Base-by-base conservation (phyloP, 2,888 invertebrate species). In the Furcula furcula region DNA sequence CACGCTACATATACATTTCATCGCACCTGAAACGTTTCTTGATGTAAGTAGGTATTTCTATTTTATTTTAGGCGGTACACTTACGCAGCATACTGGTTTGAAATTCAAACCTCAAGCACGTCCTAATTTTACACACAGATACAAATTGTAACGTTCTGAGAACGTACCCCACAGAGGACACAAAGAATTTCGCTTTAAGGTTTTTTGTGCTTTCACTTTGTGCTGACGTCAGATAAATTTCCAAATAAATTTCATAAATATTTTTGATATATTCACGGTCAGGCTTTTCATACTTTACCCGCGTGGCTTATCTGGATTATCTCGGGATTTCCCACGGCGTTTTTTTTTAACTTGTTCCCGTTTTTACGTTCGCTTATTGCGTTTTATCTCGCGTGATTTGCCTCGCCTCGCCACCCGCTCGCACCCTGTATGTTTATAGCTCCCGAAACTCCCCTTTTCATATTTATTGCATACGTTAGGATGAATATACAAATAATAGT, bases 281-380 rank as follows among this genome's bases (percentile, higher is more conserved):
- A 84, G 83, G 82, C 70, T 73, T 78, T 76, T 75, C 72, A 77
- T 81, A 77, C 76, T 79, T 78, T 69, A 70, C 71, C 74, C 74
- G 75, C 83, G 82, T 82, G 86, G 85, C 79, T 86, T 84, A 85
- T 84, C 84, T 68, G 85, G 83, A 85, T 85, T 77, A 86, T 85
- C 82, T 74, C 55, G 65, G 76, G 76, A 80, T 76, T 76, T 72
- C 59, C 71, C 60, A 42, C 55, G 70, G 68, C n/a, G n/a, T n/a
- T 65, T 76, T 81, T 83, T 83, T 83, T 77, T 77, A 73, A 78
- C 78, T 81, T 81, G 74, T 75, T 66, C 71, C 58, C 72, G 69
- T 78, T 77, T 79, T 65, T 74, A 71, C 74, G 77, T 69, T 62
- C 74, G 76, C 73, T 80, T 81, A 77, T 79, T 77, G 75, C 77